These are phyloP conservation scores for Thomomys bottae DNA, from an alignment of 2,113 vertebrate genomes.

Conservation along the genomic window DNA sequence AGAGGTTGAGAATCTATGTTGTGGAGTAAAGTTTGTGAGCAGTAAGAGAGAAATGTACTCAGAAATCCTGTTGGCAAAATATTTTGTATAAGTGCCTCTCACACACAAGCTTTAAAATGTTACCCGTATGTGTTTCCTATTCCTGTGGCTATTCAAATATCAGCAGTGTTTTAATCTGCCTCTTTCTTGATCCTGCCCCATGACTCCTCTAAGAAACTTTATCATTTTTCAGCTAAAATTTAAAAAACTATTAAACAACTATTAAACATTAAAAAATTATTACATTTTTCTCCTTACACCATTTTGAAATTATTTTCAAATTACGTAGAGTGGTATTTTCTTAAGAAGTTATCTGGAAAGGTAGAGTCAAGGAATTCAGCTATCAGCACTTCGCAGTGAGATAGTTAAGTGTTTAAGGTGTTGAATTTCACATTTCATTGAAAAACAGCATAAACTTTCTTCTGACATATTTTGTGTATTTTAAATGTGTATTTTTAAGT, in stretches of 20 bases:
- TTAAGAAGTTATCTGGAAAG: constrained; percentile 52
- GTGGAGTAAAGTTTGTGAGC: constrained; percentile 72
- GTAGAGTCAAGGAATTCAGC: constrained; percentile 37
- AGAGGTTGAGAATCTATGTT: constrained; percentile 67
- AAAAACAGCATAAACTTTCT: neutral
- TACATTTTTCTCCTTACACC: constrained; percentile 63
- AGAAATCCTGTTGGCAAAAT: constrained; percentile 78
- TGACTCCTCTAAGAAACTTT: constrained; percentile 68
- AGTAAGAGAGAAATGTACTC: constrained; percentile 64
- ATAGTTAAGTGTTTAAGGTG: neutral
- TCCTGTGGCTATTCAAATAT: constrained; percentile 57
- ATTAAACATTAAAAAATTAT: too few relatives aligned
- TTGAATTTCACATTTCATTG: constrained; percentile 20
- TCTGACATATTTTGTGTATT: neutral
- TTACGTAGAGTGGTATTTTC: constrained; percentile 35
- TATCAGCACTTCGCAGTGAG: neutral
- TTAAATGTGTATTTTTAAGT: constrained; percentile 42
- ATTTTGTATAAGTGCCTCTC: constrained; percentile 74
- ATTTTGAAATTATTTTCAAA: constrained; percentile 60
- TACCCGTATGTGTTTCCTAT: constrained; percentile 71
- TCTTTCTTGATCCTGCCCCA: constrained; percentile 66
- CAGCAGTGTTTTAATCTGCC: constrained; percentile 51
- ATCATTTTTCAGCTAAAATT: too few relatives aligned
- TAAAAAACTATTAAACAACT: too few relatives aligned
- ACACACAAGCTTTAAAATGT: constrained; percentile 74